A percentile compares a stretch with the other conserved stretches of the same genome.
Evolutionary conservation across 2,113 vertebrate species (phyloP).

Genomic region (Piprites chloris): DNA sequence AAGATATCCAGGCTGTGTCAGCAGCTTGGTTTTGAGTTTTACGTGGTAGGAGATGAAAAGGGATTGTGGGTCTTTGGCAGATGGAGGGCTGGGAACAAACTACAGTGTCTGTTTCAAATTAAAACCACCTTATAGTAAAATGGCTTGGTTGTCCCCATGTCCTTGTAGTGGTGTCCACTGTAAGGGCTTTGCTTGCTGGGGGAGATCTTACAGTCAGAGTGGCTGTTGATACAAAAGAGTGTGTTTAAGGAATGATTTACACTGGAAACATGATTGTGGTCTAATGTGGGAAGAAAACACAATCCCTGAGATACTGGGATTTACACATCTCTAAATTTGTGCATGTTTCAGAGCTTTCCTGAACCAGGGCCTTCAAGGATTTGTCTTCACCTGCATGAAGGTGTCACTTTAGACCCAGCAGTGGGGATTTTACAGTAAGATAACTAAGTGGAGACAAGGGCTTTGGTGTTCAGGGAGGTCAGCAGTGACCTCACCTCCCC

Average conservation of each 20-base stretch:
- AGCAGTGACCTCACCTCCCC: neutral
- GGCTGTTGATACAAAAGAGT: neutral
- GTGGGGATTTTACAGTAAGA: neutral
- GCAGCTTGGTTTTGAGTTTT: neutral
- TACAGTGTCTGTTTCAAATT: neutral
- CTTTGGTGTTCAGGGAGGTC: neutral
- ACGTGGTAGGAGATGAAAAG: neutral
- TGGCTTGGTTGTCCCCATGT: neutral
- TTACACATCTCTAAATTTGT: neutral
- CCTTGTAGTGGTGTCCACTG: neutral
- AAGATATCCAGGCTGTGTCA: neutral
- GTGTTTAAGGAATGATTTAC: neutral
- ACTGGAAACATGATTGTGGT: neutral
- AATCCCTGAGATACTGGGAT: neutral
- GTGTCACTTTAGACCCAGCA: neutral
- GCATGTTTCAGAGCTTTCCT: neutral
- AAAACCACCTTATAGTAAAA: neutral
- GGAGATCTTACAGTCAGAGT: neutral
- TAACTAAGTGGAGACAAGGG: neutral
- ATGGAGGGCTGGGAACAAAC: neutral
- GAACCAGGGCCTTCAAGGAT: neutral
- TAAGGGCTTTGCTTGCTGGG: neutral
- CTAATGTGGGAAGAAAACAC: neutral
- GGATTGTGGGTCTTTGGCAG: neutral
- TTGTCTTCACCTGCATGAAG: neutral